Evolutionary conservation across 2,797 vertebrate species (phyloP), one percentile per base, ranked within the genome.

Genomic region (Graptemys geographica): DNA sequence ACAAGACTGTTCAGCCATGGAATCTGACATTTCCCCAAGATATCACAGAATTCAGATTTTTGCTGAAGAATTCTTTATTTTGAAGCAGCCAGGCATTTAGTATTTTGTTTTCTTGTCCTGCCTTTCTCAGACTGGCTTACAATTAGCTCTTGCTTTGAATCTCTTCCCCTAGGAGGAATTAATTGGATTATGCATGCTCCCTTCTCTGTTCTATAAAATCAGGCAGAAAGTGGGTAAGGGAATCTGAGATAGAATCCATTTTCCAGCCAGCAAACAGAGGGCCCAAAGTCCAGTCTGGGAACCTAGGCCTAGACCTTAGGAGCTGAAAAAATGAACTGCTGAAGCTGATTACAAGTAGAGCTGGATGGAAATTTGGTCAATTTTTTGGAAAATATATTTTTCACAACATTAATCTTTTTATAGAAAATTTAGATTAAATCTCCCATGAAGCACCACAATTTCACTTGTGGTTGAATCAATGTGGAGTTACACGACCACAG

Each of bases 401-500:
- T 62, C 59, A 62, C 59, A 62, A 62, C 15, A 62, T 62, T 65
- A n/a, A n/a, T 18, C 51, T 65, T 65, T 28, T 62, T n/a, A 18
- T 65, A 65, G 59, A 62, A 33, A 62, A 62, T 62, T 62, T 33
- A 7, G 28, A n/a, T n/a, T 13, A 16, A 4, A 1, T n/a, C 4
- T 18, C 5, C 83, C 11, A 80, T 8, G 21, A 52, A 23, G 16
- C 31, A n/a, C 79, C 15, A 0, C 4, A 1, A 0, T 16, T 31
- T 74, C 8, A 0, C 5, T 19, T 56, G 65, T 83, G 12, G 0
- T 0, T 80, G 53, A 31, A 51, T 8, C 51, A 5, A 1, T 19
- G 0, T 0, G 5, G 28, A 81, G 3, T 9, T 0, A 0, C 28
- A 33, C 12, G 53, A 23, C 13, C 83, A 41, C 74, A 4, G 6